phyloP scores from a whole-genome alignment of 92 coral and sea anemone genomes.

The Epizoanthus stellaris region DNA sequence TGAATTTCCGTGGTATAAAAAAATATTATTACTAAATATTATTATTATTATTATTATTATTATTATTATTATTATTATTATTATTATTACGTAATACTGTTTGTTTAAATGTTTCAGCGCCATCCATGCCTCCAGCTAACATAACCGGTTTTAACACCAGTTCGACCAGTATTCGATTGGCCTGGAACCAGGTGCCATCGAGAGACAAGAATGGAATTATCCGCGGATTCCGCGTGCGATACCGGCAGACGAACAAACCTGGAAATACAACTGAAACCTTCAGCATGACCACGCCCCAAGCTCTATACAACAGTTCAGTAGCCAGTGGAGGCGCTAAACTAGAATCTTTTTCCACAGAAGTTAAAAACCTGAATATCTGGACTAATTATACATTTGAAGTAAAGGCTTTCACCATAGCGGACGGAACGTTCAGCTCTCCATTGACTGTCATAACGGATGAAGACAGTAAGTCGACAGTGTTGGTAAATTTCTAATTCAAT shows the following conservation, averaged over 20 bases:
- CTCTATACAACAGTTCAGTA: not conserved
- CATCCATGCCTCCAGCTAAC: slow-evolving; percentile 56
- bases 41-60: too few relatives aligned
- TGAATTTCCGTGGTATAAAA: too few relatives aligned
- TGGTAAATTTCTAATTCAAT: too few relatives aligned
- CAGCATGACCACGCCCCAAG: not conserved
- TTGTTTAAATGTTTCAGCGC: slow-evolving; percentile 33
- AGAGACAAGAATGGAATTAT: slow-evolving; percentile 58
- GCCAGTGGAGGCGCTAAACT: not conserved
- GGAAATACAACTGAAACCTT: not conserved
- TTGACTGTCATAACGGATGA: slow-evolving; percentile 64
- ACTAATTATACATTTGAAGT: slow-evolving; percentile 64
- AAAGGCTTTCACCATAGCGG: slow-evolving; percentile 59
- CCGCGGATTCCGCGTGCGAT: slow-evolving; percentile 52
- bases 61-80: too few relatives aligned
- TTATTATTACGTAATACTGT: too few relatives aligned
- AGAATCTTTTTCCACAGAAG: slow-evolving; percentile 40
- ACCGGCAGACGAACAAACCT: slow-evolving; percentile 53
- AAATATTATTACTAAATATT: too few relatives aligned
- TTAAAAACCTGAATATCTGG: slow-evolving; percentile 66
- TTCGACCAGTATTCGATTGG: slow-evolving; percentile 58
- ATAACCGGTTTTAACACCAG: slow-evolving; percentile 64
- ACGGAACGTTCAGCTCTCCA: slow-evolving; percentile 51
- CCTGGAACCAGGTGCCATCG: slow-evolving; percentile 65
- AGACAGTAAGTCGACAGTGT: slow-evolving; percentile 62